Evolutionary conservation across 2,888 invertebrate species (phyloP).

Genomic region (Rhingia campestris): DNA sequence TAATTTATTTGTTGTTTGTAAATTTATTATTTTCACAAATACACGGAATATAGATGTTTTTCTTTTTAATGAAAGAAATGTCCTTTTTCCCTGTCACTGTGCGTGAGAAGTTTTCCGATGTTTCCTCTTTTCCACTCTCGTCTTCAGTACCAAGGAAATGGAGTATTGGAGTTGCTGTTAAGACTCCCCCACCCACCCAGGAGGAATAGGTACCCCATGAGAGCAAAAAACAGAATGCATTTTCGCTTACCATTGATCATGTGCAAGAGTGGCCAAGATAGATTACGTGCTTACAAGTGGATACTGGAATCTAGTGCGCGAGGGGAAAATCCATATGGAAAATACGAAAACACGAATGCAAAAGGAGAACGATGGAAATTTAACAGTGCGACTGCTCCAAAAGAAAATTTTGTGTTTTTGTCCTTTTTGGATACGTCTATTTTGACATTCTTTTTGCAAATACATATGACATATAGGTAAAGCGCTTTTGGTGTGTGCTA

Average conservation of each 20-base stretch:
- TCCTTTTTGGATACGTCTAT: conserved; percentile 56
- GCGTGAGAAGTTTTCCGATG: conserved; percentile 40
- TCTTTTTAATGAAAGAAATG: conserved; percentile 2
- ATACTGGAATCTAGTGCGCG: conserved; percentile 23
- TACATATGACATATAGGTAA: neutral
- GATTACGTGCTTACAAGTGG: conserved; percentile 64
- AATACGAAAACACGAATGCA: conserved; percentile 38
- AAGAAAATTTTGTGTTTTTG: conserved; percentile 17
- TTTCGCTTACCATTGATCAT: conserved; percentile 63
- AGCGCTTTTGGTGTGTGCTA: neutral
- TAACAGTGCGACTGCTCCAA: conserved; percentile 62
- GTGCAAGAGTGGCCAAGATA: conserved; percentile 67
- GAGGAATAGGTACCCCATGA: conserved; percentile 5
- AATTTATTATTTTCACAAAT: conserved; percentile 1
- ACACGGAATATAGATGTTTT: neutral
- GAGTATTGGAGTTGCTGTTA: neutral
- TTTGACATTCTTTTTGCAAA: conserved; percentile 11
- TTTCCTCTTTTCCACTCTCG: conserved; percentile 33
- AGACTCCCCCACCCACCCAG: conserved; percentile 10
- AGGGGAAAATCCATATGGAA: conserved; percentile 53
- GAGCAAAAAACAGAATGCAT: conserved; percentile 50
- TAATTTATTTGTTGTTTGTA: neutral
- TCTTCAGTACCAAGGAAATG: conserved; percentile 47
- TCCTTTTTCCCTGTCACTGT: conserved; percentile 51
- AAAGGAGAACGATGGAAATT: conserved; percentile 52